Evolutionary conservation across 2,888 invertebrate species (phyloP).

Genomic region (Spicauda simplicius): DNA sequence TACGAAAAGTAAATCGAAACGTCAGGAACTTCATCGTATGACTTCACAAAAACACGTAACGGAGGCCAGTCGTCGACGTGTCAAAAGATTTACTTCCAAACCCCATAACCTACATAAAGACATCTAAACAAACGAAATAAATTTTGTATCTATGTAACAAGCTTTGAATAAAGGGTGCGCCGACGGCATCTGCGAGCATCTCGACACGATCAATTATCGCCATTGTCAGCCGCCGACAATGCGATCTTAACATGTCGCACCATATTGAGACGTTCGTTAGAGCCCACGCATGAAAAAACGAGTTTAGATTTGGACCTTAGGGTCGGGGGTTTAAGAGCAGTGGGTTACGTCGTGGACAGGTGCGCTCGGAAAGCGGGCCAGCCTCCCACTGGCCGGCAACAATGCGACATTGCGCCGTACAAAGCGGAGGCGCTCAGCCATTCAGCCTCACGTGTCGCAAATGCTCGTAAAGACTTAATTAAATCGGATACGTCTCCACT

Average conservation of each 20-base stretch:
- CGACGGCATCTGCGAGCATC: conserved; percentile 68
- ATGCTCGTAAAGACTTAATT: conserved; percentile 74
- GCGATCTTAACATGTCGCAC: conserved; percentile 64
- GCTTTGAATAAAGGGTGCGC: conserved; percentile 65
- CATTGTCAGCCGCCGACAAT: conserved; percentile 71
- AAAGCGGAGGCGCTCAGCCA: conserved; percentile 59
- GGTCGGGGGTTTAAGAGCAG: conserved; percentile 51
- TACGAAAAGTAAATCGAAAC: conserved; percentile 48
- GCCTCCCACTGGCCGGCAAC: conserved; percentile 80
- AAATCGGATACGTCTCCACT: conserved; percentile 67
- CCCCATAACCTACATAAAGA: conserved; percentile 59
- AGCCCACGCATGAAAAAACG: conserved; percentile 29
- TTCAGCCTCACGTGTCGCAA: conserved; percentile 74
- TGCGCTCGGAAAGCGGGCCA: conserved; percentile 71
- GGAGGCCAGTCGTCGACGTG: conserved; percentile 52
- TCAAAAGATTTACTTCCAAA: conserved; percentile 65
- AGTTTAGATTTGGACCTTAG: conserved; percentile 47
- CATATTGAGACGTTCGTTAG: conserved; percentile 61
- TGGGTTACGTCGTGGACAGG: conserved; percentile 65
- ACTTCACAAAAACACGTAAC: conserved; percentile 44
- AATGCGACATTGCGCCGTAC: conserved; percentile 61
- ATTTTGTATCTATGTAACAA: conserved; percentile 59
- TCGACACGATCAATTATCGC: conserved; percentile 77
- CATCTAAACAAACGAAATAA: conserved; percentile 63
- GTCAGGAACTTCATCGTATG: conserved; percentile 42